phyloP scores from a whole-genome alignment of 37 sponge, comb jelly and placozoan species.

The Geodia barretti region DNA sequence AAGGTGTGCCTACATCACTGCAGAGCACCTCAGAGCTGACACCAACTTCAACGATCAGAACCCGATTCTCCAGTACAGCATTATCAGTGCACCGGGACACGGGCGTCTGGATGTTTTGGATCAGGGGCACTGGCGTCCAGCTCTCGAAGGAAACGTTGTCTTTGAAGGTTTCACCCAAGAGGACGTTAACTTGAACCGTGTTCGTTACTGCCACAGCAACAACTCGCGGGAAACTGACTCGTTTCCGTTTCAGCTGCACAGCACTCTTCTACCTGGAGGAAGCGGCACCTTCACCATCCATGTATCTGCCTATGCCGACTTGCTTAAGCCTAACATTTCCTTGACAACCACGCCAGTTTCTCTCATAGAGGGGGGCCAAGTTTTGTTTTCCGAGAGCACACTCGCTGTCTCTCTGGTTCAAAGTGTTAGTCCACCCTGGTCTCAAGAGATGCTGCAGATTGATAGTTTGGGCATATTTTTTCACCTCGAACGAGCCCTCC shows the following conservation, averaged over 20 bases:
- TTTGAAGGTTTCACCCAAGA: slow-evolving; percentile 31
- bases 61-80: slow-evolving; percentile 18
- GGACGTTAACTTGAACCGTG: slow-evolving; percentile 5
- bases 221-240: neutral
- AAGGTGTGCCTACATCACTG: neutral
- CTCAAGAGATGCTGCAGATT: neutral
- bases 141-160: neutral
- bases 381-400: neutral
- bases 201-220: slow-evolving; percentile 44
- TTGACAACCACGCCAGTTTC: neutral
- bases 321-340: slow-evolving; percentile 12
- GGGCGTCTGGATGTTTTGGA: slow-evolving; percentile 8
- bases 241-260: slow-evolving; percentile 34
- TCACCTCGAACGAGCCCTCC: slow-evolving; percentile 6
- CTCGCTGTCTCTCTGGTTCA: slow-evolving; percentile 3
- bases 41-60: slow-evolving; percentile 53
- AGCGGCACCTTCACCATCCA: slow-evolving; percentile 25
- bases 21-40: slow-evolving; percentile 22
- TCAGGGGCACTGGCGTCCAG: neutral
- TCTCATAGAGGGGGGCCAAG: slow-evolving; percentile 22
- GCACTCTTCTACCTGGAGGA: slow-evolving; percentile 16
- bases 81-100: slow-evolving; percentile 1
- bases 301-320: neutral
- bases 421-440: neutral
- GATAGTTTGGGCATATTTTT: slow-evolving; percentile 20